A percentile compares a stretch with the other conserved stretches of the same genome.
phyloP scores from a whole-genome alignment of 1,140 invertebrate species.

The fruit fly (Drosophila melanogaster) region DNA sequence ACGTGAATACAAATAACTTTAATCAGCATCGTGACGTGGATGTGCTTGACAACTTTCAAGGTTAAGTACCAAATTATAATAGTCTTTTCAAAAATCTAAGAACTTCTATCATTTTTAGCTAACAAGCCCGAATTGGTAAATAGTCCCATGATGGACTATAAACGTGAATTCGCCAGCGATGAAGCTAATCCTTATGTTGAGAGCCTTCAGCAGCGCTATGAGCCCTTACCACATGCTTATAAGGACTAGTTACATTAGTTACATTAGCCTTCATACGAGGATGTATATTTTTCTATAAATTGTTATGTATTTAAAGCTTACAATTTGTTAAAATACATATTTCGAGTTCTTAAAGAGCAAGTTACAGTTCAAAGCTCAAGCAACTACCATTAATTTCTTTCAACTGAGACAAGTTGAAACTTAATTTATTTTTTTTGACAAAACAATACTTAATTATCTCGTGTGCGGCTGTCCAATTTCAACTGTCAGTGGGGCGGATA shows the following conservation, averaged over 20 bases:
- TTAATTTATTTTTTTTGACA: slow-evolving; percentile 28
- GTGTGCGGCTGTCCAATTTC: slow-evolving; percentile 25
- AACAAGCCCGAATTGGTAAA: background rate
- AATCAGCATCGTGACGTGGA: background rate
- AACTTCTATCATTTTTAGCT: background rate
- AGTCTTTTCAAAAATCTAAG: too few relatives aligned
- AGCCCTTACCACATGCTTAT: slow-evolving; percentile 2
- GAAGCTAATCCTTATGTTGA: slow-evolving; percentile 9
- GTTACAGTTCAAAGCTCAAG: too few relatives aligned
- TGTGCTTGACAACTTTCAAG: background rate
- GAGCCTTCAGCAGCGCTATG: background rate
- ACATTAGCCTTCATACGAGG: too few relatives aligned
- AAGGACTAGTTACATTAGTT: too few relatives aligned
- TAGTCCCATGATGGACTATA: background rate
- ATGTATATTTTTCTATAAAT: background rate
- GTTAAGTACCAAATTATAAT: background rate
- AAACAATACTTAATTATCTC: slow-evolving; percentile 55
- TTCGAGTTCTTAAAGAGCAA: background rate
- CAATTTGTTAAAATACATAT: background rate
- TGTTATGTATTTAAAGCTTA: background rate
- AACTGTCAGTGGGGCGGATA: slow-evolving; percentile 18
- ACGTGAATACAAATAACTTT: background rate
- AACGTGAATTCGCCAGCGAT: slow-evolving; percentile 1
- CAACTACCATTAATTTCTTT: slow-evolving; percentile 7
- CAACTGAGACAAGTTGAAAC: slow-evolving; percentile 34